These are phyloP conservation scores for Lasaia peninsularis DNA, from an alignment of 1,140 invertebrate species.

Conservation along the genomic window DNA sequence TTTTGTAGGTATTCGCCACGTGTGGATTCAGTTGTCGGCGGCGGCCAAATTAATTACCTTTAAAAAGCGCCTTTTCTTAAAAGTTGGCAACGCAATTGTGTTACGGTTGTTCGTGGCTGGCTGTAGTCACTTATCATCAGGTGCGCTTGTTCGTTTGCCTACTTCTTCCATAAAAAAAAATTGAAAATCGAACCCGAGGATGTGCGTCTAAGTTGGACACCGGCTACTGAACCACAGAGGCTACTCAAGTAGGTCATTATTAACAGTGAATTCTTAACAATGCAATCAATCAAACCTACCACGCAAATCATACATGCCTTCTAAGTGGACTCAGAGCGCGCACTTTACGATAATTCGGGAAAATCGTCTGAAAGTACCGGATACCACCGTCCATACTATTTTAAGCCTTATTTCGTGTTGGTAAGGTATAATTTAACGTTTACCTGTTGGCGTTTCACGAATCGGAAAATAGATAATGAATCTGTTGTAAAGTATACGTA, in stretches of 20 bases:
- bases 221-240: too few species aligned
- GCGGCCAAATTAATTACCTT: too few species aligned
- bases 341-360: constrained; percentile 42
- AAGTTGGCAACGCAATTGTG: too few species aligned
- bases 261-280: neutral
- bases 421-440: constrained; percentile 18
- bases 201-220: too few species aligned
- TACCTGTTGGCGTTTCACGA: constrained; percentile 38
- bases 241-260: neutral
- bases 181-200: too few species aligned
- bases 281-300: constrained; percentile 24
- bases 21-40: too few species aligned
- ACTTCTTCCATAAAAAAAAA: too few species aligned
- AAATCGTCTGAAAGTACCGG: constrained; percentile 48
- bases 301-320: constrained; percentile 30
- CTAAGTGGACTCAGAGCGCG: constrained; percentile 11
- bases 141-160: too few species aligned
- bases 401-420: neutral
- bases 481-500: constrained; percentile 49
- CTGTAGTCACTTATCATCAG: too few species aligned
- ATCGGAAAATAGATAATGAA: constrained; percentile 64
- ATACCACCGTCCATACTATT: constrained; percentile 21
- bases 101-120: too few species aligned
- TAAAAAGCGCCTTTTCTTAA: too few species aligned
- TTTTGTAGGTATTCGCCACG: too few species aligned